These are phyloP conservation scores for Abrostola triplasia DNA, from an alignment of 2,888 invertebrate genomes.

Conservation along the genomic window DNA sequence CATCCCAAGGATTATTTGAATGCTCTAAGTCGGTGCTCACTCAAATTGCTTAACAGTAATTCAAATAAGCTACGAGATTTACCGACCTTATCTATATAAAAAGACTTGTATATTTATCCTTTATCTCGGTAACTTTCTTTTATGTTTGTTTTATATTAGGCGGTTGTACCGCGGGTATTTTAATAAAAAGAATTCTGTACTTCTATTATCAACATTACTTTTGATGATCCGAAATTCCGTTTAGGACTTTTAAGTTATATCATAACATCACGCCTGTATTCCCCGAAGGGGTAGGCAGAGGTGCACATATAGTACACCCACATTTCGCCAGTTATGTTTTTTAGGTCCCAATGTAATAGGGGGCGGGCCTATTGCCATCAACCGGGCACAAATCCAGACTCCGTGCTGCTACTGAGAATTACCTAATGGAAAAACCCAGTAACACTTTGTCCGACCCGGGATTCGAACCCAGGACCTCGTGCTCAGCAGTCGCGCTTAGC, in stretches of 20 bases:
- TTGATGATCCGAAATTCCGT: background rate
- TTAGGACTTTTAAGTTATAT: background rate
- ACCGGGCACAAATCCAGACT: too few relatives aligned
- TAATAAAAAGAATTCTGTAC: constrained; percentile 17
- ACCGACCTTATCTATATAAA: constrained; percentile 33
- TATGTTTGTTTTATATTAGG: constrained; percentile 28
- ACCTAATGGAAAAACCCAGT: too few relatives aligned
- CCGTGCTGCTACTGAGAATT: too few relatives aligned
- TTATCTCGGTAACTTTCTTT: constrained; percentile 24
- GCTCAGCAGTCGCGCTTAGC: too few relatives aligned
- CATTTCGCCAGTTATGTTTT: too few relatives aligned
- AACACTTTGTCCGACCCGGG: too few relatives aligned
- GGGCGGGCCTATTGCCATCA: too few relatives aligned
- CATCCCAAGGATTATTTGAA: constrained; percentile 19
- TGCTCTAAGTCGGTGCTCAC: constrained; percentile 7
- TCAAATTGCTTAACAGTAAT: constrained; percentile 12
- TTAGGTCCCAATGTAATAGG: too few relatives aligned
- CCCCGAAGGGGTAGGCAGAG: too few relatives aligned
- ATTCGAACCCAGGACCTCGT: too few relatives aligned
- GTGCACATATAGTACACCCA: too few relatives aligned
- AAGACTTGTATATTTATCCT: constrained; percentile 29
- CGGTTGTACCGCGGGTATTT: constrained; percentile 11
- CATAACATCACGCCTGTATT: too few relatives aligned
- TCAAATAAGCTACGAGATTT: constrained; percentile 26
- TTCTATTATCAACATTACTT: background rate